Conservation (phyloP, 2,113 vertebrate genomes). For the Scophthalmus maximus region DNA sequence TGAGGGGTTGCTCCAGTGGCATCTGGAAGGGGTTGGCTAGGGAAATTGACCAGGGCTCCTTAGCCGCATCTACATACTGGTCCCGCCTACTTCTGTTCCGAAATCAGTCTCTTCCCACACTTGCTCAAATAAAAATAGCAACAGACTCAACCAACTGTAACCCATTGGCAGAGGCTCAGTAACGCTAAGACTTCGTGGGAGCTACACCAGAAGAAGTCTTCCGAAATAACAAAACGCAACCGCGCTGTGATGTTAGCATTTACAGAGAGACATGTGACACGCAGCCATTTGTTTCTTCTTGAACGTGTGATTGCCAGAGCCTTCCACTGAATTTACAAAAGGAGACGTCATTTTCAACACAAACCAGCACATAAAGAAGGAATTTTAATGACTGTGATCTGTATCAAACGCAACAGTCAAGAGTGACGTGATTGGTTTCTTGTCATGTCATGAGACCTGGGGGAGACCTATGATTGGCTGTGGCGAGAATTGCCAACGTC, state of each 20-base stretch:
- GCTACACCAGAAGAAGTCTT: not conserved
- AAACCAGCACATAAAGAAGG: not conserved
- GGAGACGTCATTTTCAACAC: not conserved
- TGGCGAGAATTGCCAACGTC: conserved; percentile 64
- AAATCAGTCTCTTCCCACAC: conserved; percentile 42
- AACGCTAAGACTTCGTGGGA: not conserved
- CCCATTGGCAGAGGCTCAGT: not conserved
- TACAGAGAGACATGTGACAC: not conserved
- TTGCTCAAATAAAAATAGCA: conserved; percentile 8
- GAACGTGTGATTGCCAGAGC: too few relatives aligned
- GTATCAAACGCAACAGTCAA: not conserved
- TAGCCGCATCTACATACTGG: conserved; percentile 44
- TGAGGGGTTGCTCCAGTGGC: conserved; percentile 66
- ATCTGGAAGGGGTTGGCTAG: conserved; percentile 66
- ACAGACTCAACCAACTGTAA: not conserved
- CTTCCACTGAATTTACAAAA: not conserved
- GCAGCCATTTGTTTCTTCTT: not conserved
- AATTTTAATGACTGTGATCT: not conserved
- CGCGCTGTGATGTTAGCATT: not conserved
- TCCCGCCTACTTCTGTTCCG: conserved; percentile 53
- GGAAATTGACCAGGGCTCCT: conserved; percentile 59
- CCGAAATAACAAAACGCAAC: not conserved
- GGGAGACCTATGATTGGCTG: conserved; percentile 64
- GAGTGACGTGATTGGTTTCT: conserved; percentile 50
- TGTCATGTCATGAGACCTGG: conserved; percentile 56